Conservation (phyloP, 1,140 invertebrate species). For the Octopus sinensis region DNA sequence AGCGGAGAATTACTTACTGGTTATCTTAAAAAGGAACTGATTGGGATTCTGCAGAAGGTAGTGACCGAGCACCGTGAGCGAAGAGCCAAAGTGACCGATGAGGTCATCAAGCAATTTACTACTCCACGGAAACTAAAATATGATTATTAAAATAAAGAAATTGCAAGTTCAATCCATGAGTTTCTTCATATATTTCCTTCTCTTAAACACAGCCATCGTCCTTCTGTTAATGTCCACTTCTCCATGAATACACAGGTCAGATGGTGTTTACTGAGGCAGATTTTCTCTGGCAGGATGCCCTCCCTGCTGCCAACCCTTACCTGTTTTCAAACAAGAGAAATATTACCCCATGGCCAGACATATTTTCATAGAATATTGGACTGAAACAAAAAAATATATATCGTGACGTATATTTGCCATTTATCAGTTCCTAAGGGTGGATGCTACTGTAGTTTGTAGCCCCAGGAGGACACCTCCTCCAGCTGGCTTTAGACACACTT, state of each 20-base stretch:
- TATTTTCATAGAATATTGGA: not conserved
- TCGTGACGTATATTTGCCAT: not conserved
- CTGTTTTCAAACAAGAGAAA: not conserved
- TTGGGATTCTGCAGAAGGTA: constrained; percentile 73
- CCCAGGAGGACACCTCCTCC: too few species aligned
- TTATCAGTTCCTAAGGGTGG: too few species aligned
- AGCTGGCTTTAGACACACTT: too few species aligned
- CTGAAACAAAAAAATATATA: not conserved
- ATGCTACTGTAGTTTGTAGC: too few species aligned
- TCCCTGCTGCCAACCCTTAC: not conserved
- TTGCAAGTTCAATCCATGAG: not conserved
- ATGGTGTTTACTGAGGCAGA: not conserved
- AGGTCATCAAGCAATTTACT: constrained; percentile 80
- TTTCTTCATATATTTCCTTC: not conserved
- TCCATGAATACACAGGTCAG: not conserved
- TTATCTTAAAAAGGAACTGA: constrained; percentile 88
- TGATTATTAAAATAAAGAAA: constrained; percentile 38
- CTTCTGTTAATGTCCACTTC: not conserved
- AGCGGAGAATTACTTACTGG: constrained; percentile 89
- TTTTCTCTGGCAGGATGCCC: not conserved
- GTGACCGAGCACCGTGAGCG: constrained; percentile 79
- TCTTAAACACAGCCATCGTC: not conserved
- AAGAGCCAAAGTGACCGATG: constrained; percentile 80
- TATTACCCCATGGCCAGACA: not conserved
- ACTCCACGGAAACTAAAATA: constrained; percentile 74